Evolutionary conservation across 2,888 invertebrate genomes (phyloP), one percentile per base, ranked within the genome.

Genomic region (Coecobrya sp.): DNA sequence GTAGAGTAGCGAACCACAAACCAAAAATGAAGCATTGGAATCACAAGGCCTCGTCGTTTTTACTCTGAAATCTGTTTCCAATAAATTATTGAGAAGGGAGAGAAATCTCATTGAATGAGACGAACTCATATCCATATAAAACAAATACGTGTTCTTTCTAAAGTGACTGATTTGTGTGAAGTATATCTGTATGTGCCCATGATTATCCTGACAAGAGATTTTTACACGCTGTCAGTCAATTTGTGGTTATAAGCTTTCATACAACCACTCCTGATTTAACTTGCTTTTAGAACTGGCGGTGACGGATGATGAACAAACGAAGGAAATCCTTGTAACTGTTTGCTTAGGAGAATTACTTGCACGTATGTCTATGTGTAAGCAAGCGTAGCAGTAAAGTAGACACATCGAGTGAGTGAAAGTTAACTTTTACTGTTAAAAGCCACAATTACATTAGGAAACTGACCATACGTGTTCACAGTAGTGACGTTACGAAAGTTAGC

Each of bases 171-270:
- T 42, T 36, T 36, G 36, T 4, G 36, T 36, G 36, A 36, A 36
- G 36, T 36, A 36, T 2, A 7, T 36, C 3, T 36, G 36, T 36
- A 4, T 36, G 7, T 36, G 36, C 7, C 7, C 36, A 36, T 3
- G 42, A 42, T 45, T 25, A 19, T 76, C 19, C n/a, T 19, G 19
- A 42, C 42, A 25, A 42, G 22, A 11, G 73, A 76, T n/a, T n/a
- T 42, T 42, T 76, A 42, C 73, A 76, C 22, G n/a, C 30, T 76
- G 73, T 76, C 73, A 76, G 73, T 76, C 45, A 45, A 49, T 16
- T 76, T 76, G 13, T 76, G 45, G 70, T 45, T 76, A 76, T 8
- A 25, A n/a, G 70, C 36, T 42, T 70, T 30, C 62, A 68, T 13
- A n/a, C 30, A 30, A 68, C 65, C 19, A 76, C 73, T 45, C 16